Conservation (phyloP, 2,888 invertebrate genomes). For the Frankliniella intonsa region DNA sequence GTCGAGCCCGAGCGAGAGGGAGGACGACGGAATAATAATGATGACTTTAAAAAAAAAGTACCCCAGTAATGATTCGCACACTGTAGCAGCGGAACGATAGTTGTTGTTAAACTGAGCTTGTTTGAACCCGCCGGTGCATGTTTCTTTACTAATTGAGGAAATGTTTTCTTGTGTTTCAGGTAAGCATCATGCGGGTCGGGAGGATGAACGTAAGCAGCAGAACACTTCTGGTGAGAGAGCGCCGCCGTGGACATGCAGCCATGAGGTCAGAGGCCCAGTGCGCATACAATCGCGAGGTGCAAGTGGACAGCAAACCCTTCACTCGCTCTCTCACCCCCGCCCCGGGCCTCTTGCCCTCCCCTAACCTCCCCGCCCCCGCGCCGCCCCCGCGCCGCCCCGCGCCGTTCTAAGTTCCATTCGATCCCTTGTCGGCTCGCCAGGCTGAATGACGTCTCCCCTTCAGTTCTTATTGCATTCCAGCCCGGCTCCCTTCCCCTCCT, state of each 20-base stretch:
- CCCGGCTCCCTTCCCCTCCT: background rate
- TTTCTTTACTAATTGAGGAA: too few relatives aligned
- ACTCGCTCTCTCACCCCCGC: background rate
- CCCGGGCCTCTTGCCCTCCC: background rate
- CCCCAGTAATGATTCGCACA: background rate
- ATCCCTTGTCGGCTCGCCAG: background rate
- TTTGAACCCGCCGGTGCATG: too few relatives aligned
- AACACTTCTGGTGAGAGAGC: too few relatives aligned
- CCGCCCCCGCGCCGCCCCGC: background rate
- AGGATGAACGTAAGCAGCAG: too few relatives aligned
- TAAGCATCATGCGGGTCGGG: too few relatives aligned
- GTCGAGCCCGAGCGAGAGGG: background rate
- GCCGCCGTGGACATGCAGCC: too few relatives aligned
- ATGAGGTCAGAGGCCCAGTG: too few relatives aligned
- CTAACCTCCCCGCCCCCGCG: background rate
- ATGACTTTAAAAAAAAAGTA: background rate
- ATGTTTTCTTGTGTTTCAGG: too few relatives aligned
- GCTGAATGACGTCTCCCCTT: background rate
- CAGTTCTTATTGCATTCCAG: conserved; percentile 12
- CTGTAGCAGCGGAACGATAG: too few relatives aligned
- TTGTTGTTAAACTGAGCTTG: too few relatives aligned
- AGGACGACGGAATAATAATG: background rate
- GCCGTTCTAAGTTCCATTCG: background rate
- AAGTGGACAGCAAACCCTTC: background rate
- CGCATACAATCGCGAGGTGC: too few relatives aligned